A percentile compares a stretch with the other conserved stretches of the same genome.
phyloP scores from a whole-genome alignment of 1,140 invertebrate species.

The Temnothorax longispinosus region DNA sequence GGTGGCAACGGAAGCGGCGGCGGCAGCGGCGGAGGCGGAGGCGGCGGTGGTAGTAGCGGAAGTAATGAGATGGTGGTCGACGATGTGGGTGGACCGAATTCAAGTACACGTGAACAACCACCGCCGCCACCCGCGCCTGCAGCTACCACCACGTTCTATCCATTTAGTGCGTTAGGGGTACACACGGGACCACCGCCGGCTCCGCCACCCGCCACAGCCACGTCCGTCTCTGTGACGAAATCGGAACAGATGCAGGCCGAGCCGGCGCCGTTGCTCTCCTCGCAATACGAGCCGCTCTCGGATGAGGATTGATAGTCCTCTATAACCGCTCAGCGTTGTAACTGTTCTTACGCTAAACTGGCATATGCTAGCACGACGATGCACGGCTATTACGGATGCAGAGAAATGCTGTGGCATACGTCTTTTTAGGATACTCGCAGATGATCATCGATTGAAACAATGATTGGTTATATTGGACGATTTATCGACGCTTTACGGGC shows the following conservation, averaged over 20 bases:
- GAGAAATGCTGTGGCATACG: conserved; percentile 39
- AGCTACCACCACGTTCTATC: conserved; percentile 81
- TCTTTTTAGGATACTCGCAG: conserved; percentile 49
- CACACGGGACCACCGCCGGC: conserved; percentile 83
- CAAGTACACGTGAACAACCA: conserved; percentile 78
- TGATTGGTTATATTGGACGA: conserved; percentile 55
- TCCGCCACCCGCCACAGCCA: conserved; percentile 81
- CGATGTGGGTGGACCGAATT: conserved; percentile 81
- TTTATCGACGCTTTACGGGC: conserved; percentile 49
- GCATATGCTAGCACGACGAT: neutral
- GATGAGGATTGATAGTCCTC: conserved; percentile 91
- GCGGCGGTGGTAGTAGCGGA: conserved; percentile 64
- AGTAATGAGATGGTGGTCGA: conserved; percentile 87
- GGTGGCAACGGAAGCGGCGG: conserved; percentile 74
- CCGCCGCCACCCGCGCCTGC: conserved; percentile 82
- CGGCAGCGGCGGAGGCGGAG: conserved; percentile 72
- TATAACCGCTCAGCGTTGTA: conserved; percentile 20
- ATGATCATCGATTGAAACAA: conserved; percentile 20
- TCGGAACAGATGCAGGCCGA: conserved; percentile 87
- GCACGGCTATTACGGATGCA: conserved; percentile 3
- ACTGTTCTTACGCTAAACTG: neutral
- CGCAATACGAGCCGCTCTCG: conserved; percentile 94
- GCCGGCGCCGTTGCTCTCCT: conserved; percentile 92
- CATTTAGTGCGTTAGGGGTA: conserved; percentile 84
- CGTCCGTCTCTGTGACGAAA: conserved; percentile 75